Evolutionary conservation across 1,140 invertebrate species (phyloP), one percentile per base, ranked within the genome.

Genomic region (Hestina assimilis): DNA sequence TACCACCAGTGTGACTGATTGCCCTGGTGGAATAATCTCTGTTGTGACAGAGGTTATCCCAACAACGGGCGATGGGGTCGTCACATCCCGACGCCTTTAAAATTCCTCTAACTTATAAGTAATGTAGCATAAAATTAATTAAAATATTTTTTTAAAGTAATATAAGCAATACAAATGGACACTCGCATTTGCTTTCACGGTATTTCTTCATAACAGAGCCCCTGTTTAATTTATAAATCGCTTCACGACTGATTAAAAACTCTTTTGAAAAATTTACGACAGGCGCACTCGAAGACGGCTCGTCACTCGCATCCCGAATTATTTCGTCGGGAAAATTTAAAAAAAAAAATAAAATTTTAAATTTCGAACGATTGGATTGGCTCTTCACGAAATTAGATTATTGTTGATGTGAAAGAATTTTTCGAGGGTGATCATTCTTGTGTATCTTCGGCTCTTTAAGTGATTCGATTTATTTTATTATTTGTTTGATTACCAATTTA

Each of bases 141-240:
- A n/a, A n/a, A n/a, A n/a, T n/a, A n/a, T n/a, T n/a, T n/a, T n/a
- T n/a, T n/a, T n/a, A n/a, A n/a, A n/a, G n/a, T n/a, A n/a, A n/a
- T n/a, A n/a, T n/a, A n/a, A n/a, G n/a, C n/a, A n/a, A n/a, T n/a
- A n/a, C n/a, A n/a, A 79, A 70, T 77, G 84, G 75, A 78, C 62
- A 77, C 78, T 41, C 21, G 11, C 54, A 24, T 4, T 1, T 28
- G 31, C 53, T 59, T 59, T 55, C 59, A 72, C 76, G 55, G 76
- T 85, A 79, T 84, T 83, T 86, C 82, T 84, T 87, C 75, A 86
- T 86, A 87, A 85, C 76, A 76, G 76, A 62, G 79, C 60, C 75
- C 71, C 76, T 83, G 83, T 83, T 87, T 87, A 86, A 87, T 87
- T 87, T 87, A 83, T 82, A 86, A 87, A 86, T 83, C 80, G 81